phyloP scores from a whole-genome alignment of 53 echinoderm and acorn worm genomes.

The Zoroaster sp. region DNA sequence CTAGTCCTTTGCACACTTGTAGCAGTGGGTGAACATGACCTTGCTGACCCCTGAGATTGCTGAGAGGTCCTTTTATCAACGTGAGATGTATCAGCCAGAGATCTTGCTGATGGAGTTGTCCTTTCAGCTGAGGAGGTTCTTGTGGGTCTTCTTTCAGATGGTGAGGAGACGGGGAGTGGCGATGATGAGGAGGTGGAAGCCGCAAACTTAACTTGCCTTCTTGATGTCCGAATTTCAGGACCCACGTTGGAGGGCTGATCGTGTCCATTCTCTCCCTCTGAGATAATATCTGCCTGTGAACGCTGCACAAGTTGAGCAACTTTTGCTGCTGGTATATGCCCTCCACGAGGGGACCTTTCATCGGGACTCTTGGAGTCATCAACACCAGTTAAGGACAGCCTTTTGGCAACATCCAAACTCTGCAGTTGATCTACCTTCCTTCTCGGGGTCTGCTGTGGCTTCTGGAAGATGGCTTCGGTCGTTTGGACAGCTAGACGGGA shows the following conservation, averaged over 20 bases:
- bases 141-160: too few relatives aligned
- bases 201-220: background rate
- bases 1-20: too few relatives aligned
- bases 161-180: background rate
- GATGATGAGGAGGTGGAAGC: background rate
- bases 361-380: background rate
- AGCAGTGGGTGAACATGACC: background rate
- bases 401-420: background rate
- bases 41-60: too few relatives aligned
- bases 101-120: too few relatives aligned
- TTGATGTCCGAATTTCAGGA: slow-evolving; percentile 20
- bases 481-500: background rate
- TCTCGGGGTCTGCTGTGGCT: slow-evolving; percentile 44
- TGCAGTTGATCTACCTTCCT: background rate
- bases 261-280: background rate
- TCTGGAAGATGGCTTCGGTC: background rate
- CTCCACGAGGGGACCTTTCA: background rate
- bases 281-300: background rate
- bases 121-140: too few relatives aligned
- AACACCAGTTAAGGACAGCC: background rate
- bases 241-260: background rate
- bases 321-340: background rate
- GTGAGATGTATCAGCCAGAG: too few relatives aligned
- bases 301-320: slow-evolving; percentile 30
- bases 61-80: too few relatives aligned